Evolutionary conservation across 2,888 invertebrate species (phyloP).

Genomic region (Orthosia gracilis): DNA sequence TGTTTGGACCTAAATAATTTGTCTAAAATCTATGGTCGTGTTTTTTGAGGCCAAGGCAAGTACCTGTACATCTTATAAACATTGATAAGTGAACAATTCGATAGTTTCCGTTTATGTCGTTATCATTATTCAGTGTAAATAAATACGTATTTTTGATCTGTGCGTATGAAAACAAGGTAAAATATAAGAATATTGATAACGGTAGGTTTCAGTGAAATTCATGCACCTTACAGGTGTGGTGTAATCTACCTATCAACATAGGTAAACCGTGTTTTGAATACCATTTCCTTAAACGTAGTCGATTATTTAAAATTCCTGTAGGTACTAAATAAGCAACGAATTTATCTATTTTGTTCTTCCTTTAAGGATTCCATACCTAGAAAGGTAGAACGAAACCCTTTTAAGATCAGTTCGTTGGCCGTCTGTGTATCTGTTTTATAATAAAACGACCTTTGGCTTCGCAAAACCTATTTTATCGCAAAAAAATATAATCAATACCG

Average conservation of each 20-base stretch:
- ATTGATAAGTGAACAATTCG: constrained; percentile 48
- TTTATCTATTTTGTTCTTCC: not conserved
- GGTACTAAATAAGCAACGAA: not conserved
- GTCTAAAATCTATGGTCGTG: constrained; percentile 4
- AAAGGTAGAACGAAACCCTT: no score
- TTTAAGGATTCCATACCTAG: not conserved
- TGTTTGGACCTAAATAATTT: constrained; percentile 21
- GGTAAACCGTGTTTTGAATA: constrained; percentile 18
- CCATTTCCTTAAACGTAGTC: constrained; percentile 26
- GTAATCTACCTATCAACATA: not conserved
- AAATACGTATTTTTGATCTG: constrained; percentile 37
- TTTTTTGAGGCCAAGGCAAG: constrained; percentile 47
- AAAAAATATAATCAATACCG: not conserved
- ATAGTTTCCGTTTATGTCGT: constrained; percentile 45
- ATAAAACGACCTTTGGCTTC: not conserved
- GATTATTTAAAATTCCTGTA: constrained; percentile 28
- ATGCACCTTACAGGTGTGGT: not conserved
- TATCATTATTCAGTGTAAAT: constrained; percentile 49
- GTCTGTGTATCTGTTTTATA: no score
- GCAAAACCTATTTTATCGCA: no score
- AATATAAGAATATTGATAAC: constrained; percentile 48
- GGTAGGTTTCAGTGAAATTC: constrained; percentile 9
- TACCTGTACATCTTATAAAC: constrained; percentile 17
- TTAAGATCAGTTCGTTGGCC: no score
- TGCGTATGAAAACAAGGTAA: constrained; percentile 41